Evolutionary conservation across 2,113 vertebrate genomes (phyloP).

Genomic region (Sialia sialis): DNA sequence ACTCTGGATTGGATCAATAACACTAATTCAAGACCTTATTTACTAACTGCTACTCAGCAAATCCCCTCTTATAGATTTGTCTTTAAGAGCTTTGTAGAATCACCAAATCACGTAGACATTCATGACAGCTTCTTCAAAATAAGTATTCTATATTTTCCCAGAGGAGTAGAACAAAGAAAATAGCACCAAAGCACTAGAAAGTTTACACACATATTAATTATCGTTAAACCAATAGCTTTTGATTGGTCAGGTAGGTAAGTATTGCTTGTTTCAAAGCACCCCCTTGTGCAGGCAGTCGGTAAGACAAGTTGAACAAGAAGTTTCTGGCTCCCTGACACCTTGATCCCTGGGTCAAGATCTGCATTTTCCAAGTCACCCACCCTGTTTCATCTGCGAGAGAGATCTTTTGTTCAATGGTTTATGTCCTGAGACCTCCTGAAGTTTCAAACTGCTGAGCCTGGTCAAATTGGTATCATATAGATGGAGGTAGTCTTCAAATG

Average conservation of each 20-base stretch:
- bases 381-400: not conserved
- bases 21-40: not conserved
- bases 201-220: not conserved
- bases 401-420: not conserved
- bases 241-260: not conserved
- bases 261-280: conserved; percentile 46
- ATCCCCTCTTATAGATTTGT: not conserved
- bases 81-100: not conserved
- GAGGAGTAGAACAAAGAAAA: not conserved
- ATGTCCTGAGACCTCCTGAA: not conserved
- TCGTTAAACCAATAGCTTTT: not conserved
- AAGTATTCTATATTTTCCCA: not conserved
- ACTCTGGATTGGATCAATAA: not conserved
- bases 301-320: not conserved
- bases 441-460: not conserved
- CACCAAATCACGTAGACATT: not conserved
- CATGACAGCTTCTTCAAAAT: conserved; percentile 6
- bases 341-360: not conserved
- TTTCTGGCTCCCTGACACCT: not conserved
- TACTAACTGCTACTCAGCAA: not conserved
- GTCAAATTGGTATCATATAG: not conserved
- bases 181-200: not conserved
- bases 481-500: not conserved
- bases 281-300: conserved; percentile 33
- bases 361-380: not conserved